phyloP scores from a whole-genome alignment of 2,113 vertebrate species.

The Leptobrachium ailaonicum region DNA sequence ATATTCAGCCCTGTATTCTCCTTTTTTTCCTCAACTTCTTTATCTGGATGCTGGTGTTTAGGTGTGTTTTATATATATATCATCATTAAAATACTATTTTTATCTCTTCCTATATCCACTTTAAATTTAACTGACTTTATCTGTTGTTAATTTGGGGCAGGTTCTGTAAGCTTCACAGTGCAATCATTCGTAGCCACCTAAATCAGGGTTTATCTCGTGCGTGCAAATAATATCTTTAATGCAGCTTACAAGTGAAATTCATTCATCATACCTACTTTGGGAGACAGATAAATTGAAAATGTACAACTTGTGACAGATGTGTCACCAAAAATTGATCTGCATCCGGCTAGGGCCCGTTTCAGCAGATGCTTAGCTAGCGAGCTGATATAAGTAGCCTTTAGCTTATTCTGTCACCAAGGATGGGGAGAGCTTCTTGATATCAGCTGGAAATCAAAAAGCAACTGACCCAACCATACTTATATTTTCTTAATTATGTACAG shows the following conservation, averaged over 20 bases:
- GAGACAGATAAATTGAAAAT: slow-evolving; percentile 29
- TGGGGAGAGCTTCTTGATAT: slow-evolving; percentile 11
- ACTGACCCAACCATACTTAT: neutral
- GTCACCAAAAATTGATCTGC: slow-evolving; percentile 34
- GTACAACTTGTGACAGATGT: slow-evolving; percentile 21
- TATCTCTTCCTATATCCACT: neutral
- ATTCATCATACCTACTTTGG: slow-evolving; percentile 15
- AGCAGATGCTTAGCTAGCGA: slow-evolving; percentile 8
- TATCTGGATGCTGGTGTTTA: too few species aligned
- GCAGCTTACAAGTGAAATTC: slow-evolving; percentile 4
- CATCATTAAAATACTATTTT: neutral
- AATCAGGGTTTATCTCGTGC: slow-evolving; percentile 14
- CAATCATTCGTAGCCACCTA: neutral
- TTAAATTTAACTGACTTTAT: neutral
- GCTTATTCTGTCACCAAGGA: slow-evolving; percentile 23
- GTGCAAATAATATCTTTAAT: slow-evolving; percentile 8
- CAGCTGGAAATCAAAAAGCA: slow-evolving; percentile 10
- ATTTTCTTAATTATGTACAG: neutral
- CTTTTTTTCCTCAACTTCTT: too few species aligned
- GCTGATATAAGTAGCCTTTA: slow-evolving; percentile 20
- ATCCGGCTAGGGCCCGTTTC: slow-evolving; percentile 8
- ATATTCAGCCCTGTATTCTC: too few species aligned
- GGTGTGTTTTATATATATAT: too few species aligned
- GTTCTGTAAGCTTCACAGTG: neutral
- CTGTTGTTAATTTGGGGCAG: neutral